These are phyloP conservation scores for Cosmorhoe ocellata DNA, from an alignment of 2,888 invertebrate species.

Conservation along the genomic window DNA sequence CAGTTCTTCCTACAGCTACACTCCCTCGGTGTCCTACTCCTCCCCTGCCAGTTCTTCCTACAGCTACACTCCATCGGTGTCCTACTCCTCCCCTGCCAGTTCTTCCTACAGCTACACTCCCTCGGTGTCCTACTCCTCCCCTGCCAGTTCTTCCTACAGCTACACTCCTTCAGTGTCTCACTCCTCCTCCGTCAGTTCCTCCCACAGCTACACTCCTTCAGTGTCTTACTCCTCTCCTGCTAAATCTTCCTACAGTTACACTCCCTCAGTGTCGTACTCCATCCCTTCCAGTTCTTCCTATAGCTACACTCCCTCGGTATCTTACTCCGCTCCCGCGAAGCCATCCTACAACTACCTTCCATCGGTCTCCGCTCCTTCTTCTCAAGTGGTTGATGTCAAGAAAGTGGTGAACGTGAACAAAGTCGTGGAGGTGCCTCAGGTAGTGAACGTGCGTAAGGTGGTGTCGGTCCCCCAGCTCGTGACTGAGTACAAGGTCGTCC, in stretches of 20 bases:
- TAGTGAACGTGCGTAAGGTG: constrained; percentile 49
- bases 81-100: constrained; percentile 13
- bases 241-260: background rate
- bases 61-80: background rate
- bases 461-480: constrained; percentile 59
- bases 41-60: background rate
- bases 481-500: constrained; percentile 49
- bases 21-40: constrained; percentile 11
- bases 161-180: constrained; percentile 3
- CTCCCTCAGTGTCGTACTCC: constrained; percentile 4
- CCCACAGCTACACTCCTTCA: background rate
- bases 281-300: constrained; percentile 1
- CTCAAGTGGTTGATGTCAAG: constrained; percentile 40
- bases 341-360: too few relatives aligned
- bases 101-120: too few relatives aligned
- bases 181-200: background rate
- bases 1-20: too few relatives aligned
- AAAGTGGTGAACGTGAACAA: constrained; percentile 50
- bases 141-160: constrained; percentile 7
- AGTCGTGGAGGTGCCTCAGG: constrained; percentile 48
- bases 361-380: too few relatives aligned
- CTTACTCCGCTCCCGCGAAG: constrained; percentile 24
- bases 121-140: constrained; percentile 14
- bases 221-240: constrained; percentile 7
- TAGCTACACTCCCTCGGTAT: background rate